These are phyloP conservation scores for Ameiurus melas DNA, from an alignment of 2,113 vertebrate species.

Conservation along the genomic window DNA sequence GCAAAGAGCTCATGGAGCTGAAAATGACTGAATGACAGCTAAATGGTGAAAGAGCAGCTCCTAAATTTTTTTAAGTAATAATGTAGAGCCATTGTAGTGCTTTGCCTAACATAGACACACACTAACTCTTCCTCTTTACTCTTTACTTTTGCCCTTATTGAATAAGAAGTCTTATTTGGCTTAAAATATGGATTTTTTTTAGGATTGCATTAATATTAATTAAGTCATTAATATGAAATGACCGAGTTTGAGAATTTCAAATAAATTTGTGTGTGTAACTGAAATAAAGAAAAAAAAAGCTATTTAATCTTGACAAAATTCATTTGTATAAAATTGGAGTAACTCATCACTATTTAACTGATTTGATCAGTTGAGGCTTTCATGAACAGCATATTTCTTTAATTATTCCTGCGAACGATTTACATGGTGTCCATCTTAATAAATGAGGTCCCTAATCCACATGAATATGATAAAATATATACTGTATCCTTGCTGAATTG, in stretches of 20 bases:
- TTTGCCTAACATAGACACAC: not conserved
- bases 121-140: not conserved
- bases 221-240: not conserved
- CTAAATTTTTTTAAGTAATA: too few relatives aligned
- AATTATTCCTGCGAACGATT: not conserved
- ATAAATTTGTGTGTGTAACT: not conserved
- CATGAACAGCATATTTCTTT: not conserved
- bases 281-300: not conserved
- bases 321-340: not conserved
- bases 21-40: not conserved
- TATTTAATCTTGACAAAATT: not conserved
- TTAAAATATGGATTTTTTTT: not conserved
- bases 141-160: not conserved
- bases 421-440: not conserved
- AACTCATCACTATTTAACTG: not conserved
- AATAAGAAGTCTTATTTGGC: not conserved
- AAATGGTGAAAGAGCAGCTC: not conserved
- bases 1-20: too few relatives aligned
- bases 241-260: not conserved
- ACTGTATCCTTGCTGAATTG: not conserved
- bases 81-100: too few relatives aligned
- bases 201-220: not conserved
- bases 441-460: not conserved
- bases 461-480: not conserved
- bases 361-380: not conserved